These are phyloP conservation scores for Phataginus tricuspis DNA, from an alignment of 2,797 vertebrate species.

Conservation along the genomic window DNA sequence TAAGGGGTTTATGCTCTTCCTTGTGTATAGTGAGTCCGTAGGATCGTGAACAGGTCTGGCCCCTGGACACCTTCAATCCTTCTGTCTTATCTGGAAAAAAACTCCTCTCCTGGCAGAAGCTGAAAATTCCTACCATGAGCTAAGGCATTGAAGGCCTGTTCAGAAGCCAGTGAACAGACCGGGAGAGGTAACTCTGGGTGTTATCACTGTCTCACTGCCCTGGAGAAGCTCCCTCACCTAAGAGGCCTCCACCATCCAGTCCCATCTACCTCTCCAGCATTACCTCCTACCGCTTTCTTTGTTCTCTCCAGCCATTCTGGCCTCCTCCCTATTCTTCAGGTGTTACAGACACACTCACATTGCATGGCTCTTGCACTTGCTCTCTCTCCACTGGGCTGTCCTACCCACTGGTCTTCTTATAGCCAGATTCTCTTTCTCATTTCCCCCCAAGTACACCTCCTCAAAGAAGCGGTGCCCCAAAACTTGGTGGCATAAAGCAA, in stretches of 20 bases:
- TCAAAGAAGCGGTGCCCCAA: not conserved
- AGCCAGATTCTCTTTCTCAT: not conserved
- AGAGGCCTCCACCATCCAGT: not conserved
- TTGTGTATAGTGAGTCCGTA: not conserved
- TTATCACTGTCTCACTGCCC: not conserved
- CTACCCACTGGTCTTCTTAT: not conserved
- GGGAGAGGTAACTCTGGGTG: not conserved
- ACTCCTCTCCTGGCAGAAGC: not conserved
- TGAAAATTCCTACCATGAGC: not conserved
- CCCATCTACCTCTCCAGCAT: not conserved
- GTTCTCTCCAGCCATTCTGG: not conserved
- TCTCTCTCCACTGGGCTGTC: not conserved
- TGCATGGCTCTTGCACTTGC: not conserved
- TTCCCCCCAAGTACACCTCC: not conserved
- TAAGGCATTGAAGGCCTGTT: not conserved
- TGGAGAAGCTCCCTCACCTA: not conserved
- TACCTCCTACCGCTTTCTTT: not conserved
- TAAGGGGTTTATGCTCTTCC: not conserved
- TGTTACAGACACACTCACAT: not conserved
- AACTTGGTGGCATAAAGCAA: not conserved
- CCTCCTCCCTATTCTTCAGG: not conserved
- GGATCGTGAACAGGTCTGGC: not conserved
- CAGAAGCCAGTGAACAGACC: not conserved
- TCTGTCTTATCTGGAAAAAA: not conserved
- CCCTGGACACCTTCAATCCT: not conserved